Base-by-base conservation (phyloP, 2,888 invertebrate species). In the Camptogramma bilineatum region DNA sequence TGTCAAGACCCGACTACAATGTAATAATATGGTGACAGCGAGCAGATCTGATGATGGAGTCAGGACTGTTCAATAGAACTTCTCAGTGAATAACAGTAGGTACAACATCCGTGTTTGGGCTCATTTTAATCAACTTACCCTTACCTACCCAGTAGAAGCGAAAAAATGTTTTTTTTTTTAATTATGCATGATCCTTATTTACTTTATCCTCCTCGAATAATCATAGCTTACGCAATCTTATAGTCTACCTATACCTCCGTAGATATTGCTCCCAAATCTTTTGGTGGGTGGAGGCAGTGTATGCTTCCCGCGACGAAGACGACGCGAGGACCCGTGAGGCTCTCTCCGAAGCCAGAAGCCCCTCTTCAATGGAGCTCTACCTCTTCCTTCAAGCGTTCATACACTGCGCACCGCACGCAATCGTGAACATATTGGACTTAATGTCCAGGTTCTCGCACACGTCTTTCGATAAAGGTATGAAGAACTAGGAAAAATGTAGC, bases 381-480 rank as follows among this genome's bases (percentile, higher is more conserved):
- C 94, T 96, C 57, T 96, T 97, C 74, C 90, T 97, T 10, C 97
- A 97, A 83, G 95, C 96, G 1, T 97, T 96, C 85, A 88, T 96
- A 9, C 97, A 97, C 78, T 95, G 96, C 1, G 95, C 96, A 0
- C 97, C 97, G 0, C 96, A 96, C 83, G 72, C 96, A 94, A 84
- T 93, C 93, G 17, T 95, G 21, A 92, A 91, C 65, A 81, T 91
- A 62, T 71, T 91, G 34, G 84, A 95, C 79, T 90, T 97, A 75
- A 91, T 97, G 82, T 91, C 95, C 59, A 86, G 93, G 42, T 94
- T 94, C 73, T 92, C 94, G 34, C 82, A 93, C 28, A 89, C 94
- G 56, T 93, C 94, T 53, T 94, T 93, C 80, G 94, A 95, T 76
- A 96, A 96, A 87, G 94, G 97, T 96, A 90, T 79, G 80, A 77